Base-by-base conservation (phyloP, 2,113 vertebrate genomes). In the Campylomormyrus tamandua region DNA sequence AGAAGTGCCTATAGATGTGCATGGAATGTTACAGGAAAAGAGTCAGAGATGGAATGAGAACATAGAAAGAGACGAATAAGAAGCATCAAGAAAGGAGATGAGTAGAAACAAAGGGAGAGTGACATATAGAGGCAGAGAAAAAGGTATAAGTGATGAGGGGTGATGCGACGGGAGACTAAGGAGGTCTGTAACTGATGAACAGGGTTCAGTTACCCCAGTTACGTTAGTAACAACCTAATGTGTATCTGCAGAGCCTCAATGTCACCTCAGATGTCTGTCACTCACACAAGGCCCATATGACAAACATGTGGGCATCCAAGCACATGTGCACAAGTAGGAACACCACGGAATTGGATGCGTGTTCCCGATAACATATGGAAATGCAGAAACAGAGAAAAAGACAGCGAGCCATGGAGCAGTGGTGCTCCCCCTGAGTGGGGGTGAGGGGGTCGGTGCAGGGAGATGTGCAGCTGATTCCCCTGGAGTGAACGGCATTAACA, bases 141-240 rank as follows among this genome's bases (percentile, higher is more conserved):
- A 24, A 27, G 83, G 45, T 50, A 27, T 85, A 31, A 77, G 84
- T 39, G 49, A 77, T 86, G 86, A 83, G 66, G 49, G 70, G 19
- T 49, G 88, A 56, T 87, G 15, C 0, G 27, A 87, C 31, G 46
- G 89, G 83, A 80, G 85, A 50, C 19, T 45, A 45, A n/a, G 90
- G 89, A 84, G 87, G 48, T 96, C 93, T 94, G 96, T 96, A 95
- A 96, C 95, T 96, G 94, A 96, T 96, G 95, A 96, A 92, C 92
- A 94, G 94, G 94, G 94, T 95, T 95, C 95, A 94, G 95, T 95
- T 95, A 95, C 93, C 93, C 94, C 92, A 94, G 94, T 95, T 95
- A 96, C 96, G 95, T 96, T 95, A 95, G 95, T 94, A 94, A 94
- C 94, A 94, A 94, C 94, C 24, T 95, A 56, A 56, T 24, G 53